Percentiles rank a stretch among this genome's conserved stretches.
phyloP scores from a whole-genome alignment of 2,888 invertebrate genomes.

The Nomada hirtipes region DNA sequence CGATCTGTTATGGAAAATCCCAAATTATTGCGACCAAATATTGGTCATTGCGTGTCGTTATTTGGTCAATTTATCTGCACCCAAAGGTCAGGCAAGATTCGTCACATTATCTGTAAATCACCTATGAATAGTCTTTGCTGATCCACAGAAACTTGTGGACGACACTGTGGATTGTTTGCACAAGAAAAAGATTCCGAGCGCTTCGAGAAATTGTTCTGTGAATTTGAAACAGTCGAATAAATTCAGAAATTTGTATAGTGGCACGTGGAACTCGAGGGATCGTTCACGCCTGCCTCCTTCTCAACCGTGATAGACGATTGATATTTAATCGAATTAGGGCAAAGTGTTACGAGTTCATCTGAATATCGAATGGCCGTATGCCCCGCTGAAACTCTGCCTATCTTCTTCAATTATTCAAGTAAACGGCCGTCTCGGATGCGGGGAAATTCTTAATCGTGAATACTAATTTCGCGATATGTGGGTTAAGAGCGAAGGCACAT shows the following conservation, averaged over 20 bases:
- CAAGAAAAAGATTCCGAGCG: slow-evolving; percentile 6
- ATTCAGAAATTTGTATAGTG: not conserved
- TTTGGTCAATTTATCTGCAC: slow-evolving; percentile 14
- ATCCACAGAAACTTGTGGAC: slow-evolving; percentile 16
- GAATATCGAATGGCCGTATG: too few species aligned
- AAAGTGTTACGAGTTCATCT: not conserved
- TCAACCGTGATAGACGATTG: not conserved
- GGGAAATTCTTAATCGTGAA: not conserved
- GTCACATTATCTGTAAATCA: slow-evolving; percentile 11
- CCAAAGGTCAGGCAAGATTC: slow-evolving; percentile 14
- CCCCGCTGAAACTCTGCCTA: not conserved
- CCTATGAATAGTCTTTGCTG: slow-evolving; percentile 17
- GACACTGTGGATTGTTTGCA: not conserved
- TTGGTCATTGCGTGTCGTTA: slow-evolving; percentile 8
- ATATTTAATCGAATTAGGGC: not conserved
- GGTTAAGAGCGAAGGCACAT: slow-evolving; percentile 38
- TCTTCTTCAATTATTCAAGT: not conserved
- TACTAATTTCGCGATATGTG: slow-evolving; percentile 33
- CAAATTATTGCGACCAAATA: not conserved
- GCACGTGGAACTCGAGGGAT: not conserved
- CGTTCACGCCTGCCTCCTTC: too few species aligned
- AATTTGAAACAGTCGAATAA: not conserved
- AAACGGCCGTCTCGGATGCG: not conserved
- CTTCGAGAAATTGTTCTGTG: too few species aligned
- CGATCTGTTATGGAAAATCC: not conserved